These are phyloP conservation scores for Ennomos quercinarius DNA, from an alignment of 2,888 invertebrate species.

Conservation along the genomic window DNA sequence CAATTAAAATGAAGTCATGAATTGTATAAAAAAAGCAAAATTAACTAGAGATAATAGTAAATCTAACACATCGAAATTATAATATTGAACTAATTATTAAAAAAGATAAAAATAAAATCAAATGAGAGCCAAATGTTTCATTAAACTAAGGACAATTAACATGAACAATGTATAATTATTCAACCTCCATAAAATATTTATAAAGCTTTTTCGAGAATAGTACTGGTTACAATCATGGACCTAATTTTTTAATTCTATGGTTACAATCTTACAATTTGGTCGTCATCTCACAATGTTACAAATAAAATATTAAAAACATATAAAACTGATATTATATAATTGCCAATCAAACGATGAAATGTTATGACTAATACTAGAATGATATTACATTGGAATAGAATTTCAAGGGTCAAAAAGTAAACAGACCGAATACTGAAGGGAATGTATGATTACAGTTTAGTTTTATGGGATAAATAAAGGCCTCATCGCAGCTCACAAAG, in stretches of 20 bases:
- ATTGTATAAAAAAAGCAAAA: constrained; percentile 29
- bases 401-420: constrained; percentile 42
- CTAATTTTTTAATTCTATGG: too few relatives aligned
- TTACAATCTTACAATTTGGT: constrained; percentile 4
- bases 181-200: neutral
- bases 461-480: constrained; percentile 49
- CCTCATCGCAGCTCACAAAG: constrained; percentile 77
- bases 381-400: constrained; percentile 24
- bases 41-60: constrained; percentile 33
- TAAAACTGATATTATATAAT: too few relatives aligned
- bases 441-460: constrained; percentile 62
- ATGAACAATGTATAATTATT: too few relatives aligned
- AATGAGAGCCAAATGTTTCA: neutral
- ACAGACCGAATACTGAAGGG: constrained; percentile 70
- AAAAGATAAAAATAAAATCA: constrained; percentile 24
- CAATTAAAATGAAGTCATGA: constrained; percentile 67
- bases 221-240: too few relatives aligned
- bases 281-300: constrained; percentile 1
- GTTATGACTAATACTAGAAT: neutral
- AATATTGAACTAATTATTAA: constrained; percentile 20
- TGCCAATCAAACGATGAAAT: neutral
- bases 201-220: too few relatives aligned
- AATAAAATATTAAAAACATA: neutral
- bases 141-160: too few relatives aligned
- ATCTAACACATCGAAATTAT: constrained; percentile 9